Evolutionary conservation across 2,113 vertebrate species (phyloP).

Genomic region (Coreoperca whiteheadi): DNA sequence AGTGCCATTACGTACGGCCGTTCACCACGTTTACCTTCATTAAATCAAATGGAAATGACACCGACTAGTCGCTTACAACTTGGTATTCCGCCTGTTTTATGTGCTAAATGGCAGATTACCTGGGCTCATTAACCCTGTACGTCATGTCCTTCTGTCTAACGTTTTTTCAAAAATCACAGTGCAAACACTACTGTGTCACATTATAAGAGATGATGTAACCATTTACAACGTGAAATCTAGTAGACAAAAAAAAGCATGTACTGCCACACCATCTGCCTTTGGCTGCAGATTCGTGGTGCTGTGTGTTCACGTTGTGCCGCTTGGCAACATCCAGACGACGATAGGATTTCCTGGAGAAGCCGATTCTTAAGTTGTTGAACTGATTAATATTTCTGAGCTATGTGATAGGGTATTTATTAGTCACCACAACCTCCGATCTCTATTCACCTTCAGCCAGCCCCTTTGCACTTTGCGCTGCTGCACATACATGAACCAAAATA

Average conservation of each 20-base stretch:
- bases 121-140: background rate
- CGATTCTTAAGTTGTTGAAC: background rate
- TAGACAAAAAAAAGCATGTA: background rate
- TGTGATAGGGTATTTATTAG: background rate
- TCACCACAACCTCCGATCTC: background rate
- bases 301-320: too few species aligned
- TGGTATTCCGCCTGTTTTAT: conserved; percentile 2
- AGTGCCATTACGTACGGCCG: background rate
- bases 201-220: background rate
- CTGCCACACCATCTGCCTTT: background rate
- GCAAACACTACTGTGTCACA: background rate
- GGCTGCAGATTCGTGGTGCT: too few species aligned
- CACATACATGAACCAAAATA: background rate
- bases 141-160: background rate
- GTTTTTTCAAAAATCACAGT: background rate
- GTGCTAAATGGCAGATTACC: background rate
- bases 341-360: background rate
- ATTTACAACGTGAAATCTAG: background rate
- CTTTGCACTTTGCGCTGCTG: background rate
- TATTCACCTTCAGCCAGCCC: background rate
- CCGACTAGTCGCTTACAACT: too few species aligned
- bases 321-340: too few species aligned
- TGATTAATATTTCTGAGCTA: background rate
- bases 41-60: background rate
- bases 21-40: background rate